These are phyloP conservation scores for Caprella mutica DNA, from an alignment of 2,888 invertebrate genomes.

Conservation along the genomic window DNA sequence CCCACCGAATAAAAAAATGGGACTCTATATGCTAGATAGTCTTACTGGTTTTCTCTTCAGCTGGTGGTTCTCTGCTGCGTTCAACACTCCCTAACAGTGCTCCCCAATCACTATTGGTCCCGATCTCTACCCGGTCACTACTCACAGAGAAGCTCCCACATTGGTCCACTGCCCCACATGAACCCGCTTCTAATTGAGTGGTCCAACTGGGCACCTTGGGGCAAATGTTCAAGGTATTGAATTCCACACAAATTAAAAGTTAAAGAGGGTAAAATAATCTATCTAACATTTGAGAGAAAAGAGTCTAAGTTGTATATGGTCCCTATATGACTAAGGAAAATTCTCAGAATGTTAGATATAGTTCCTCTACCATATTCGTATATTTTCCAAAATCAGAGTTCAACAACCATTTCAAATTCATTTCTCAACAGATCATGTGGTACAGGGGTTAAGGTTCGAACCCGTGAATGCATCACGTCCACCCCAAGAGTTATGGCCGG, in stretches of 20 bases:
- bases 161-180: slow-evolving; percentile 27
- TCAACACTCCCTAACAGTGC: too few relatives aligned
- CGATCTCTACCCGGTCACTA: slow-evolving; percentile 8
- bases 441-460: background rate
- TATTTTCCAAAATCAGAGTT: background rate
- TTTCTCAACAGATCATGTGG: background rate
- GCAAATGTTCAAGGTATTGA: slow-evolving; percentile 28
- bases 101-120: slow-evolving; percentile 27
- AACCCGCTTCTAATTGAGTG: slow-evolving; percentile 30
- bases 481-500: slow-evolving; percentile 28
- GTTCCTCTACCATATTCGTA: too few relatives aligned
- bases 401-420: background rate
- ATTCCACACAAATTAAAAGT: too few relatives aligned
- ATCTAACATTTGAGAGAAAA: too few relatives aligned
- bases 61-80: too few relatives aligned
- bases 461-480: background rate
- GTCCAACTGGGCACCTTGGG: slow-evolving; percentile 26
- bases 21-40: too few relatives aligned
- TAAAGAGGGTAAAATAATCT: too few relatives aligned
- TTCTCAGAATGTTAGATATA: too few relatives aligned
- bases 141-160: slow-evolving; percentile 18
- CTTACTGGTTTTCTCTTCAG: too few relatives aligned
- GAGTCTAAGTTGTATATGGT: too few relatives aligned
- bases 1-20: too few relatives aligned
- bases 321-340: too few relatives aligned